Evolutionary conservation across 2,888 invertebrate genomes (phyloP), one percentile per base, ranked within the genome.

Genomic region (Lasioglossum marginatum): DNA sequence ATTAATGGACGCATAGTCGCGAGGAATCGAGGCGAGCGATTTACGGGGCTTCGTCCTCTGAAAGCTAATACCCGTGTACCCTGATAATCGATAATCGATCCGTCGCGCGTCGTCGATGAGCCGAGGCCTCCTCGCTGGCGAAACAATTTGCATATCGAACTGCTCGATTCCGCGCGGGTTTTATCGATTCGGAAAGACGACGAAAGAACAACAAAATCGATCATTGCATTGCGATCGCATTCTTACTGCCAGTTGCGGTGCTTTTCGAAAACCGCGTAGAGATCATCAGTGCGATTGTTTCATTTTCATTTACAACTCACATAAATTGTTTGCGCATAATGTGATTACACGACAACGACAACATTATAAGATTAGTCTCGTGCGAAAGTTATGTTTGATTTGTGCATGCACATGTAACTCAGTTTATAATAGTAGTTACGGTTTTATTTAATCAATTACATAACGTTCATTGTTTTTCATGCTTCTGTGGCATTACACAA

Each of bases 61-160:
- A 77, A 82, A 87, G 85, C 57, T 87, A 85, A 85, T 82, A 87
- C 75, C 68, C 37, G 40, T 27, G 34, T 79, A 27, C 78, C 45
- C 70, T 77, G 79, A 77, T 85, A 85, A 85, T 87, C 85, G 85
- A 87, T 85, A 87, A 87, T 85, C 86, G 86, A 87, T 87, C 79
- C 71, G 77, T 52, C 8, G 40, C 40, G 40, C 40, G 40, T 40
- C 45, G 83, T n/a, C 76, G 79, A 79, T 70, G 85, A 71, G 84
- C 68, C 48, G 79, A 57, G 77, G 70, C 27, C 70, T 52, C 52
- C 4, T 43, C 68, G 60, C n/a, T 14, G 66, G 43, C 82, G 79
- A 82, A 85, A 87, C 79, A 79, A 85, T 78, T 72, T 70, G 71
- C 82, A 23, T 72, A 71, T 60, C 74, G 16, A 52, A 27, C 66